Conservation (phyloP, 1,140 invertebrate genomes). For the Dendroctonus valens region DNA sequence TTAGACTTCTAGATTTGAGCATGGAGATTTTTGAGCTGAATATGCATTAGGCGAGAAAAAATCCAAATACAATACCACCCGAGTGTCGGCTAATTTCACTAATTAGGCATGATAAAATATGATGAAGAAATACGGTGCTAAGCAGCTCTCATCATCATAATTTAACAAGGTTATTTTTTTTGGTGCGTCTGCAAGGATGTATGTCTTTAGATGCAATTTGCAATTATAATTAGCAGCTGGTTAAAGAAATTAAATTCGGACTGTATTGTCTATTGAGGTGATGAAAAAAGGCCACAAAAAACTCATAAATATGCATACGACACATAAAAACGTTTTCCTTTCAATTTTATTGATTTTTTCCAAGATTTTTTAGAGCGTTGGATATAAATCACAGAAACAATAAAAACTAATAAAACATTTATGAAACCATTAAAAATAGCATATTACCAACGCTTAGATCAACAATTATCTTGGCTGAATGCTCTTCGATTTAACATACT, state of each 20-base stretch:
- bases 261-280: too few relatives aligned
- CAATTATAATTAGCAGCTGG: constrained; percentile 1
- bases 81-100: constrained; percentile 10
- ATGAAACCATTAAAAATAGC: constrained; percentile 17
- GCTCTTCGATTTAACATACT: neutral
- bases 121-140: constrained; percentile 9
- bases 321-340: too few relatives aligned
- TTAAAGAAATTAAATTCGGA: neutral
- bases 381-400: neutral
- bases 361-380: too few relatives aligned
- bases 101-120: constrained; percentile 4
- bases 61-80: constrained; percentile 20
- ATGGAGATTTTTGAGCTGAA: constrained; percentile 18
- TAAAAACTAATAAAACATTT: constrained; percentile 1
- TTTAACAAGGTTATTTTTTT: constrained; percentile 9
- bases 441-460: constrained; percentile 9
- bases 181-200: neutral
- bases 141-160: constrained; percentile 3
- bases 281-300: too few relatives aligned
- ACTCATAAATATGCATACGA: too few relatives aligned
- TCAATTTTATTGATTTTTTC: too few relatives aligned
- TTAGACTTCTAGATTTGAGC: constrained; percentile 27
- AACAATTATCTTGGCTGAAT: constrained; percentile 2
- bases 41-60: constrained; percentile 19
- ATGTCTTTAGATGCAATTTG: too few relatives aligned